Evolutionary conservation across 2,113 vertebrate genomes (phyloP).

Genomic region (Penelope pileata): DNA sequence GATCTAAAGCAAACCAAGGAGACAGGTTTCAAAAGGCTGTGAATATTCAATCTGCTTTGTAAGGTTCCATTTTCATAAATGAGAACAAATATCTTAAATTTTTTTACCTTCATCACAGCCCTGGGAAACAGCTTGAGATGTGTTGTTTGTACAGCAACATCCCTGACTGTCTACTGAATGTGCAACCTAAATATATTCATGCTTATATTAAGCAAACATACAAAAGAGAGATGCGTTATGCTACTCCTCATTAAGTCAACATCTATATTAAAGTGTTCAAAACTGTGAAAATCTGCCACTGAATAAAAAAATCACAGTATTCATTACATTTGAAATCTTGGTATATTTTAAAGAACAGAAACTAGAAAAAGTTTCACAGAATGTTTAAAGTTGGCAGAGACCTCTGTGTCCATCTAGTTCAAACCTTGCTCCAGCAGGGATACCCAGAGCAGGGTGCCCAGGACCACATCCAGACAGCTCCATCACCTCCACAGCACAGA

Average conservation of each 20-base stretch:
- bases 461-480: neutral
- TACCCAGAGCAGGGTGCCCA: neutral
- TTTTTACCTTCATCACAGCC: neutral
- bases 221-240: neutral
- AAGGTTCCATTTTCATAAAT: neutral
- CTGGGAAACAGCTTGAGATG: neutral
- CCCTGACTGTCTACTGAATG: neutral
- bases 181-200: neutral
- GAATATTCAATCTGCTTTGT: neutral
- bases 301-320: neutral
- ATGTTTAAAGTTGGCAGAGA: too few relatives aligned
- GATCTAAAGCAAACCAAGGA: neutral
- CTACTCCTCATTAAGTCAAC: neutral
- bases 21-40: neutral
- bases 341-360: neutral
- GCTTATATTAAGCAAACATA: neutral
- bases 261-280: neutral
- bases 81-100: neutral
- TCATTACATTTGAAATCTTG: neutral
- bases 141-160: neutral
- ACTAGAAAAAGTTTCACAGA: neutral
- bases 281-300: neutral
- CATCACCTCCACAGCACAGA: neutral
- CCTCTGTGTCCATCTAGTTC: too few relatives aligned
- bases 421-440: neutral